Base-by-base conservation (phyloP, 1,140 invertebrate species). In the Melanaphis sacchari region DNA sequence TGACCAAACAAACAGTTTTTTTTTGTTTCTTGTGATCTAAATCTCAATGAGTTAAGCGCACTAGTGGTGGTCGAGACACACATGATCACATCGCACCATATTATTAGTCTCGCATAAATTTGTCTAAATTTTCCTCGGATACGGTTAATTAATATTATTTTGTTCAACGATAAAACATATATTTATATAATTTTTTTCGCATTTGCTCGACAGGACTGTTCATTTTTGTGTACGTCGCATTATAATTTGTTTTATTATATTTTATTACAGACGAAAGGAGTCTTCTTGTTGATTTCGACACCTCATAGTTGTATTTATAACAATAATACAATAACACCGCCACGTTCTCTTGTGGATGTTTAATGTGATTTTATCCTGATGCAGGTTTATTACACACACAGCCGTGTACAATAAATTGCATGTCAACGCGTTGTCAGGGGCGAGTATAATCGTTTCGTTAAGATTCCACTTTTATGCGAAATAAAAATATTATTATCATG, bases 61-160 rank as follows among this genome's bases (percentile, higher is more conserved):
- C 31, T 76, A n/a, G 59, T 11, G 59, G 31, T n/a, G 31, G 31
- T 5, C 11, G 59, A 66, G 31, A 66, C 22, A 66, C 4, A 66
- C 11, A 22, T n/a, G 59, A 66, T 66, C 59, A n/a, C 15, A 66
- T 15, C 59, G 31, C 59, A 76, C 40, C 11, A 43, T 85, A 43
- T 85, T 85, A 85, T 85, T 85, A 85, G 38, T 31, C 40, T 85
- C 40, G 36, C 76, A 82, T 82, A 82, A 82, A 38, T 76, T 82
- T 7, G 36, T 82, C 3, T 82, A 38, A 18, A 82, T 24, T 82
- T 18, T 82, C 21, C 8, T 2, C 36, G 18, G 18, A 8, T 24
- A 82, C 36, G 76, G 21, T 6, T 24, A 22, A 18, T 38, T 38
- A n/a, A 66, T n/a, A 76, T 76, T 76, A 76, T 76, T n/a, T 15